Base-by-base conservation (phyloP, 2,113 vertebrate genomes). In the Campylorhamphus procurvoides region DNA sequence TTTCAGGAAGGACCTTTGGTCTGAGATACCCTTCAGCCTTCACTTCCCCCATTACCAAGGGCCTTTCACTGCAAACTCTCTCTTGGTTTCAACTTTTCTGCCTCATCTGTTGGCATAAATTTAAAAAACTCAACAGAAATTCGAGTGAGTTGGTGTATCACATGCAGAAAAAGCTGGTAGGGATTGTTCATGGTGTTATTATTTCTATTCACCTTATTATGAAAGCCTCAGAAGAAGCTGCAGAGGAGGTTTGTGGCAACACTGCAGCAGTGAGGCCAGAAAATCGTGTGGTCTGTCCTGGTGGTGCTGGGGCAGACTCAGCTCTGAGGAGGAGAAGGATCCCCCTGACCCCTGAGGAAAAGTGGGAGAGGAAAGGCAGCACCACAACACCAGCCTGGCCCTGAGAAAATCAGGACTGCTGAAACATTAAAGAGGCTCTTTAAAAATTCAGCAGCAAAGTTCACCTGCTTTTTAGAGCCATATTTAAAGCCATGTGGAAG, bases 371-470 rank as follows among this genome's bases (percentile, higher is more conserved):
- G 71, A 46, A 31, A 72, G n/a, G 49, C 6, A 62, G 49, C 12
- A 14, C 19, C 53, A 12, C 9, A 4, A 11, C 2, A 7, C 35
- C 80, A 64, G 53, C 64, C 44, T 22, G 25, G 62, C 58, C 44
- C 71, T 69, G 29, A 74, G 91, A 83, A 96, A 95, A 90, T 27
- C 87, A 52, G 50, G 75, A 14, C 27, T 29, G 18, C 42, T 96
- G 77, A 95, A 94, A 88, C 94, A 88, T 96, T 96, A 52, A 96
- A 83, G 42, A 64, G 29, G 5, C 33, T 77, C 75, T 93, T 96
- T 73, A 94, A 96, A 96, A 93, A 94, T 93, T 95, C 87, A 97
- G 52, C 82, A 86, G 85, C 63, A 28, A 88, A 88, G 56, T 74
- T 88, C 75, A 84, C 68, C 88, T 75, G 60, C 18, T 49, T 88